Base-by-base conservation (phyloP, 2,113 vertebrate genomes). In the Vicugna pacos region DNA sequence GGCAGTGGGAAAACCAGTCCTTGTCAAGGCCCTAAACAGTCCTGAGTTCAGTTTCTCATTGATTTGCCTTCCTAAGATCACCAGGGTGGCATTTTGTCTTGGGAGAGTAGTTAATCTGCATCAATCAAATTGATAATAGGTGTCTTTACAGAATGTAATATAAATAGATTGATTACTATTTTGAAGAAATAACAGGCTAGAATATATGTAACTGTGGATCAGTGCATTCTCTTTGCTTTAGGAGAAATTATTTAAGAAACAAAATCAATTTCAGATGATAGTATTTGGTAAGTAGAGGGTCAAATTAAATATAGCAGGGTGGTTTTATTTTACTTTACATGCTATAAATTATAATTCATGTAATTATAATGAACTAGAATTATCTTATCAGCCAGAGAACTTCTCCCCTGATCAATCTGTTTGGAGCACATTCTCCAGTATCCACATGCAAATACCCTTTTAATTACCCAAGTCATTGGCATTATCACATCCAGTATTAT, bases 191-290 rank as follows among this genome's bases (percentile, higher is more conserved):
- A 12, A 26, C 6, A 87, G 3, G 42, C 6, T 88, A 28, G 54
- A 80, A 48, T n/a, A 58, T 24, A 42, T 89, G 0, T 77, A n/a
- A 90, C 82, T 60, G 69, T 73, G 86, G 56, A 64, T 69, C 24
- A 42, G 17, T 52, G 20, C 4, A n/a, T 86, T 2, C 2, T 87
- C 17, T 91, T 91, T 95, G 62, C 32, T 75, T 84, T 90, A 84
- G 62, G 11, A 93, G 77, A 14, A 91, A 76, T 87, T 73, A 72
- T 48, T 94, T 89, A 83, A 92, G 32, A 92, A 97, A 85, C 3
- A 14, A 80, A 96, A 79, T 87, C 62, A 64, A 64, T 84, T 70
- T 96, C 20, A 58, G 58, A 60, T 83, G 22, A 52, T 84, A 73
- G 11, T 35, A 75, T 62, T 77, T 89, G 79, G 7, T 95, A 92